A percentile compares a stretch with the other conserved stretches of the same genome.
Conservation (phyloP, 2,113 vertebrate species). For the Varanus komodoensis region DNA sequence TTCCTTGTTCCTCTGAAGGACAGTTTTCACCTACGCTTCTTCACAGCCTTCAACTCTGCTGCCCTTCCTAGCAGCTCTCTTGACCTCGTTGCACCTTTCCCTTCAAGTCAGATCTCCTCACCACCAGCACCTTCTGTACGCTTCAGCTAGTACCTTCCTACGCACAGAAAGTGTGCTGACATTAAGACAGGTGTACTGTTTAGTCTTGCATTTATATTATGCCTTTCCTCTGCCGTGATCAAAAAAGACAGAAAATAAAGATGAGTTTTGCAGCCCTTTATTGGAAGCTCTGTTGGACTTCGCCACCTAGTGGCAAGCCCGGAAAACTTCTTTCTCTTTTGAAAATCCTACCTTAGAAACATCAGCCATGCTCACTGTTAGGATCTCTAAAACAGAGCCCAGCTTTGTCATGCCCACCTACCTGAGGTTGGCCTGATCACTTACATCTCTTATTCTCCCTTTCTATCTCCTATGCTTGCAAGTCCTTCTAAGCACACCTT, state of each 20-base stretch:
- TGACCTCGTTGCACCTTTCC: too few species aligned
- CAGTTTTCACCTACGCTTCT: too few species aligned
- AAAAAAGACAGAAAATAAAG: neutral
- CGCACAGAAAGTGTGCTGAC: too few species aligned
- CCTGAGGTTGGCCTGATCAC: neutral
- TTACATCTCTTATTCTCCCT: neutral
- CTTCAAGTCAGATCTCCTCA: too few species aligned
- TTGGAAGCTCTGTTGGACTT: neutral
- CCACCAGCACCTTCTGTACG: too few species aligned
- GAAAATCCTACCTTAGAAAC: neutral
- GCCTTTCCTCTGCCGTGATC: neutral
- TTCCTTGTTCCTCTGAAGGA: too few species aligned
- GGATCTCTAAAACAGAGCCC: neutral
- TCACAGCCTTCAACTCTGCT: too few species aligned
- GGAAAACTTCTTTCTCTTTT: neutral
- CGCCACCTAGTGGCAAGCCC: slow-evolving; percentile 22
- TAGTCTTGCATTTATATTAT: neutral
- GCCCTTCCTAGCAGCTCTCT: too few species aligned
- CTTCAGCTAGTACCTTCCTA: too few species aligned
- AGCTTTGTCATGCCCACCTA: neutral
- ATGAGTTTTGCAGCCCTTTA: neutral
- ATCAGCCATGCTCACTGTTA: neutral
- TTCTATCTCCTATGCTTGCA: neutral
- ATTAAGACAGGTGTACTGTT: too few species aligned
- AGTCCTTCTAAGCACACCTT: too few species aligned